These are phyloP conservation scores for Cantharis rustica DNA, from an alignment of 2,888 invertebrate species.

Conservation along the genomic window DNA sequence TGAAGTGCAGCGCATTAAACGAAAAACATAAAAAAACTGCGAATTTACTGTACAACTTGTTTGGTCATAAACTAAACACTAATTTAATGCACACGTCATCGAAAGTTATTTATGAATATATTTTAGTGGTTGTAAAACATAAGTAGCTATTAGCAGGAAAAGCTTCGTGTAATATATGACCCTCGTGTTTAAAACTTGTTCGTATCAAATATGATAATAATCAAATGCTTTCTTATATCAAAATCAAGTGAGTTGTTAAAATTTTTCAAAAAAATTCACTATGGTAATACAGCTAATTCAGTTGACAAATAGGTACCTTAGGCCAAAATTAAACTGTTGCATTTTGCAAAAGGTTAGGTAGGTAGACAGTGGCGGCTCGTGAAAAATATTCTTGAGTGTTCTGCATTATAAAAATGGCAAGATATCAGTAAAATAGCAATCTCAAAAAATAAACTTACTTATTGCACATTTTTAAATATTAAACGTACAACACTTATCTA, in stretches of 20 bases:
- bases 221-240: neutral
- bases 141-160: conserved; percentile 50
- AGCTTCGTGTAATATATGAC: conserved; percentile 39
- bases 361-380: too few species aligned
- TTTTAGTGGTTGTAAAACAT: conserved; percentile 52
- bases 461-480: too few species aligned
- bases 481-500: too few species aligned
- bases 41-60: conserved; percentile 46
- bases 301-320: too few species aligned
- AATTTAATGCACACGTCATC: conserved; percentile 54
- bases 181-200: conserved; percentile 38
- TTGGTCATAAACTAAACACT: conserved; percentile 50
- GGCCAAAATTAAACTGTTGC: too few species aligned
- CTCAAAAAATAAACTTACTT: too few species aligned
- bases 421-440: too few species aligned
- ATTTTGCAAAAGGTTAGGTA: too few species aligned
- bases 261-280: too few species aligned
- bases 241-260: neutral
- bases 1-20: neutral
- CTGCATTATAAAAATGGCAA: too few species aligned
- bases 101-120: conserved; percentile 48
- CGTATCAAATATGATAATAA: conserved; percentile 35
- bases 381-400: too few species aligned
- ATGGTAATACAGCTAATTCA: too few species aligned
- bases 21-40: conserved; percentile 33